Evolutionary conservation across 2,113 vertebrate genomes (phyloP), one percentile per base, ranked within the genome.

Genomic region (Hymenochirus boettgeri): DNA sequence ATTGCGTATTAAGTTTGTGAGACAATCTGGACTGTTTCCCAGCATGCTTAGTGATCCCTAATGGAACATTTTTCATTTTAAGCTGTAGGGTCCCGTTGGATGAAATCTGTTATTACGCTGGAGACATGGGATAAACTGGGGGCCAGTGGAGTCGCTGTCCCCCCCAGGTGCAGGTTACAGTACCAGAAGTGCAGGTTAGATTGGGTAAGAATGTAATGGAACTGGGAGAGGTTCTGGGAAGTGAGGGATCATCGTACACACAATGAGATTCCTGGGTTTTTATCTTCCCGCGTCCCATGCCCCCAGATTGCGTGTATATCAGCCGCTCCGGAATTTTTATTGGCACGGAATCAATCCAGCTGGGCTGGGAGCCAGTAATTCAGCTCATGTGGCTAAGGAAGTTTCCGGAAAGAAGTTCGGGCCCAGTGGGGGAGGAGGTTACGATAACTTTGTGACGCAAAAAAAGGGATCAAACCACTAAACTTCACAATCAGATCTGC

Each of bases 381-480:
- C 47, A 59, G 26, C 26, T 53, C 57, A 60, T 60, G 47, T 53
- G 55, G 56, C 56, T 31, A 57, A 29, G 47, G 10, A 57, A 69
- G 60, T 31, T 69, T 69, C 60, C 65, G 56, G 57, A 57, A 53
- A 52, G 39, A 52, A 51, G 31, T 58, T 57, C 35, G 29, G 59
- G 56, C 46, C 26, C 54, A 15, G 53, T 69, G 65, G 65, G 65
- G 65, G 65, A 69, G 65, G 65, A 69, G 57, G 57, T 60, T 69
- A 60, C 31, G 53, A 60, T 46, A 60, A 59, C 57, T 52, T n/a
- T 12, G 33, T 69, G 65, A 60, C 48, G 56, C 65, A 60, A 42
- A 42, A 45, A 45, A 18, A 60, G 23, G 18, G 33, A 52, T 17
- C n/a, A n/a, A n/a, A n/a, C n/a, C n/a, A n/a, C n/a, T n/a, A n/a